These are phyloP conservation scores for Nomada fabriciana DNA, from an alignment of 2,888 invertebrate genomes.

Conservation along the genomic window DNA sequence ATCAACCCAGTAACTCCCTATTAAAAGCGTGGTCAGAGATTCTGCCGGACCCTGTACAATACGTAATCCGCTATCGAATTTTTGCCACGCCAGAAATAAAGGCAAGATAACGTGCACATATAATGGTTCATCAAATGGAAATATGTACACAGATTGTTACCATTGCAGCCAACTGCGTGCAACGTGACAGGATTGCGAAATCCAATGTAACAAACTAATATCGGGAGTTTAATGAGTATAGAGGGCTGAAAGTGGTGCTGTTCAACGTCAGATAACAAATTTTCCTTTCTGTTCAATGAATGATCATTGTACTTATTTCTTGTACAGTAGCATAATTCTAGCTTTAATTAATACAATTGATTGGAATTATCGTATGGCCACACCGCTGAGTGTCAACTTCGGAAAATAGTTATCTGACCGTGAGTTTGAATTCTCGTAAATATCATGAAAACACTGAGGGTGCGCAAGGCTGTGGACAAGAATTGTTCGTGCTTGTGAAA, in stretches of 20 bases:
- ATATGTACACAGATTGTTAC: background rate
- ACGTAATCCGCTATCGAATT: too few relatives aligned
- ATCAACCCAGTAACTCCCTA: too few relatives aligned
- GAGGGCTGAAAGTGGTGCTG: too few relatives aligned
- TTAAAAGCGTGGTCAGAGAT: too few relatives aligned
- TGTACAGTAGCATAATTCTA: too few relatives aligned
- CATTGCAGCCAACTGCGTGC: conserved; percentile 45
- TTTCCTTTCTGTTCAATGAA: background rate
- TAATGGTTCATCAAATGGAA: conserved; percentile 1
- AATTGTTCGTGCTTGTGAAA: conserved; percentile 1
- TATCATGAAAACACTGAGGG: too few relatives aligned
- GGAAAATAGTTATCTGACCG: conserved; percentile 5
- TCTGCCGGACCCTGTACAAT: too few relatives aligned
- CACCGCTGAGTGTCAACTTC: background rate
- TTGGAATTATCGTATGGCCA: background rate
- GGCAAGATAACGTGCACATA: too few relatives aligned
- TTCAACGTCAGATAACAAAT: background rate
- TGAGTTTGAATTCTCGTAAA: background rate
- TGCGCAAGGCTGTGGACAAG: conserved; percentile 12
- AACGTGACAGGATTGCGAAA: conserved; percentile 19
- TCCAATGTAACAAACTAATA: background rate
- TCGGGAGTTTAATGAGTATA: background rate
- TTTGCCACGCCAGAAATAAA: too few relatives aligned
- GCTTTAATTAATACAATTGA: too few relatives aligned
- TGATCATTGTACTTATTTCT: too few relatives aligned